Evolutionary conservation across 2,888 invertebrate genomes (phyloP).

Genomic region (Xestia rhomboidea): DNA sequence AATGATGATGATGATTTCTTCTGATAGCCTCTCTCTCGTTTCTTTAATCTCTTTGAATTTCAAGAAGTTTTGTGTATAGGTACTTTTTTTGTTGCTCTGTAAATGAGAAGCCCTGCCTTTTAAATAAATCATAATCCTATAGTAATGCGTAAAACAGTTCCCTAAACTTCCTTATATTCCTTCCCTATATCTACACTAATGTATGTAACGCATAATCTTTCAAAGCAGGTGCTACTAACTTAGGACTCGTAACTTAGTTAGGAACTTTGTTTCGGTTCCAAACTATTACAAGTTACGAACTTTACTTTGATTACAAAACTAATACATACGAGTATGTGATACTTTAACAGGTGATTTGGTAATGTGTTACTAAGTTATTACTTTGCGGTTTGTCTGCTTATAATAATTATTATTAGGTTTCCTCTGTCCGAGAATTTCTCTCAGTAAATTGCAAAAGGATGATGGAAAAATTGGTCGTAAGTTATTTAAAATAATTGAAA

Average conservation of each 20-base stretch:
- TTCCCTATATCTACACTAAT: neutral
- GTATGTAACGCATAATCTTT: conserved; percentile 38
- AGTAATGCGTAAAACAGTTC: neutral
- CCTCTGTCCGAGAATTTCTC: too few relatives aligned
- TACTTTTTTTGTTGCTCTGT: neutral
- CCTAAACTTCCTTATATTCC: neutral
- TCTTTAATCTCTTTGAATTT: neutral
- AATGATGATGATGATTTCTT: too few relatives aligned
- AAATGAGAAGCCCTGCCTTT: too few relatives aligned
- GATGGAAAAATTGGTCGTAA: neutral
- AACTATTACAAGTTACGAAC: conserved; percentile 54
- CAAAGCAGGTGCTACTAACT: conserved; percentile 49
- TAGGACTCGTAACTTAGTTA: conserved; percentile 43
- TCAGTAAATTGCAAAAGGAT: neutral
- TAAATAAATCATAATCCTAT: neutral
- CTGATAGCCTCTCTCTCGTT: neutral
- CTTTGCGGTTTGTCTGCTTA: neutral
- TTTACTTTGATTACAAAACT: conserved; percentile 59
- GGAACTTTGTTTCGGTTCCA: conserved; percentile 42
- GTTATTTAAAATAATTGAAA: too few relatives aligned
- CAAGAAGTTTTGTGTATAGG: neutral
- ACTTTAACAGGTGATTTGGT: conserved; percentile 45
- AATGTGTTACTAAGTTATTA: conserved; percentile 29
- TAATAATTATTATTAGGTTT: neutral
- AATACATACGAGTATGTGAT: conserved; percentile 34